Conservation (phyloP, 2,113 vertebrate species). For the Litocranius walleri region DNA sequence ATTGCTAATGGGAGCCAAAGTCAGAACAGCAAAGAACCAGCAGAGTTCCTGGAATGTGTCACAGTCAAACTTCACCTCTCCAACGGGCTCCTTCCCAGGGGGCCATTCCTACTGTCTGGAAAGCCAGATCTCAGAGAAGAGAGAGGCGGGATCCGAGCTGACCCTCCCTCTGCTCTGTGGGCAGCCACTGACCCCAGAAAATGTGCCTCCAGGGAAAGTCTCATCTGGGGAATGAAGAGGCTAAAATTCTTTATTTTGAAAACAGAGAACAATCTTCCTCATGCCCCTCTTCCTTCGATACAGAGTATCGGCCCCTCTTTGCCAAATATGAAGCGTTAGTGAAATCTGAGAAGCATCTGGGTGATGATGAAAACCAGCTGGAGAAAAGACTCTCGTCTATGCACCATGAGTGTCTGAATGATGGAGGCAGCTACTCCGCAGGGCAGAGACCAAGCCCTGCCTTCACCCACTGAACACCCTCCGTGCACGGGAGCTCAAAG, state of each 20-base stretch:
- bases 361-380: neutral
- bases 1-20: neutral
- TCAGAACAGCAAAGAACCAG: neutral
- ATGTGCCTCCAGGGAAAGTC: neutral
- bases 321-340: neutral
- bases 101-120: neutral
- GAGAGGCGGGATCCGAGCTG: neutral
- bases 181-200: neutral
- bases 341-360: neutral
- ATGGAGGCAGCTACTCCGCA: too few species aligned
- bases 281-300: neutral
- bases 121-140: neutral
- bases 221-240: constrained; percentile 21
- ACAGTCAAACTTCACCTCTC: neutral
- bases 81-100: neutral
- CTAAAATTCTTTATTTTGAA: constrained; percentile 52
- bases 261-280: neutral
- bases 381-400: neutral
- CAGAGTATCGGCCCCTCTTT: neutral
- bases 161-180: neutral
- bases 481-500: neutral
- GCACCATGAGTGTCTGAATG: neutral
- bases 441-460: neutral
- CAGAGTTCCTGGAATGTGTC: too few species aligned
- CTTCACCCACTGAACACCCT: neutral